Evolutionary conservation across 2,113 vertebrate genomes (phyloP).

Genomic region (Mungos mungo): DNA sequence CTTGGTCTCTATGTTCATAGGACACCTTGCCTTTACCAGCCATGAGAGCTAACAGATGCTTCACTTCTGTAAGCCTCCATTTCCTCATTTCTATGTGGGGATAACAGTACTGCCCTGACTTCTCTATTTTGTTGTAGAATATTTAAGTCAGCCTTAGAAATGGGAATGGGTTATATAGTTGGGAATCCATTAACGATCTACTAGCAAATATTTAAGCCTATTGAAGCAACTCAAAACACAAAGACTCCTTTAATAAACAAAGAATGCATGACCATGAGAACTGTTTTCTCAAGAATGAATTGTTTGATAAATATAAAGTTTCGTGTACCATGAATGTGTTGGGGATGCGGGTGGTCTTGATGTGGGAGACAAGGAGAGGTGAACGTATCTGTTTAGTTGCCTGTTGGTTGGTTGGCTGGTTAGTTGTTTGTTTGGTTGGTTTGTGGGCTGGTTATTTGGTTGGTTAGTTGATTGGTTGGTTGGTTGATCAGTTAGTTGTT

Average conservation of each 20-base stretch:
- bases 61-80: not conserved
- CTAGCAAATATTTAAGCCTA: not conserved
- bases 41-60: not conserved
- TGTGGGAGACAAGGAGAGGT: not conserved
- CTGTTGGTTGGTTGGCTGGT: not conserved
- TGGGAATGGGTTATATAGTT: not conserved
- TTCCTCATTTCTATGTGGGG: not conserved
- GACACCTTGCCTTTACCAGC: not conserved
- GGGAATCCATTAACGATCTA: not conserved
- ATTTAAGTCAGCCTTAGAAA: not conserved
- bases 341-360: not conserved
- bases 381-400: not conserved
- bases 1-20: not conserved
- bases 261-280: not conserved
- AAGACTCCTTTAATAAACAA: not conserved
- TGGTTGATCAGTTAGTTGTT: not conserved
- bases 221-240: not conserved
- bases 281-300: not conserved
- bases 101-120: not conserved
- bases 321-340: not conserved
- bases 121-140: not conserved
- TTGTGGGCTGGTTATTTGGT: no score
- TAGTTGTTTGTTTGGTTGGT: not conserved
- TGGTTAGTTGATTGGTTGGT: not conserved
- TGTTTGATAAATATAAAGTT: not conserved